Conservation (phyloP, 2,888 invertebrate species). For the Drosophila niveifrons region DNA sequence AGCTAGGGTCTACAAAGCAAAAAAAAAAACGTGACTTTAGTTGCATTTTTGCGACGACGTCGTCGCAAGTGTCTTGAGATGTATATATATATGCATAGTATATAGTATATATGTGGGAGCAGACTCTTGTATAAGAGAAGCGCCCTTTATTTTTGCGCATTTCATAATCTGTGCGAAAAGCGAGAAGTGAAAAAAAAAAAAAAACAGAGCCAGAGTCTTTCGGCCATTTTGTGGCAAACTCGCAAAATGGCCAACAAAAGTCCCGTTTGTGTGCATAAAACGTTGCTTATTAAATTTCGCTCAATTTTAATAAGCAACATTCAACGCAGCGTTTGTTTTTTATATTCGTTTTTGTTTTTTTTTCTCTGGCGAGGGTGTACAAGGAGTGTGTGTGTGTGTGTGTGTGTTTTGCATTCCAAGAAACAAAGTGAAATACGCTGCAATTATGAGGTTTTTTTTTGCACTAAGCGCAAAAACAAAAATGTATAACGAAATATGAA, state of each 20-base stretch:
- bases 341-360: conserved; percentile 18
- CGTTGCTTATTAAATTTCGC: conserved; percentile 78
- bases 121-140: conserved; percentile 66
- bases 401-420: conserved; percentile 47
- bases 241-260: conserved; percentile 53
- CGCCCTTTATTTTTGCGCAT: conserved; percentile 35
- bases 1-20: conserved; percentile 15
- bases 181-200: not conserved
- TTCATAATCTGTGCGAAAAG: conserved; percentile 62
- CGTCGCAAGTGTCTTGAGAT: conserved; percentile 18
- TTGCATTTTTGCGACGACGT: conserved; percentile 68
- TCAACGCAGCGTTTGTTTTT: conserved; percentile 26
- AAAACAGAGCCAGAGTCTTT: conserved; percentile 22
- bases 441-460: conserved; percentile 61
- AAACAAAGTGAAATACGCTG: conserved; percentile 64
- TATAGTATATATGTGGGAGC: conserved; percentile 2
- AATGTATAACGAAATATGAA: conserved; percentile 5
- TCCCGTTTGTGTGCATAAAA: conserved; percentile 70
- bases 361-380: not conserved
- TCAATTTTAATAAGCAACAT: conserved; percentile 77
- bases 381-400: not conserved
- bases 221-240: conserved; percentile 72
- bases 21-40: conserved; percentile 71
- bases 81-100: not conserved
- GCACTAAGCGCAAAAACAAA: conserved; percentile 24